phyloP scores from a whole-genome alignment of 2,888 invertebrate genomes.

The Ischnura elegans region DNA sequence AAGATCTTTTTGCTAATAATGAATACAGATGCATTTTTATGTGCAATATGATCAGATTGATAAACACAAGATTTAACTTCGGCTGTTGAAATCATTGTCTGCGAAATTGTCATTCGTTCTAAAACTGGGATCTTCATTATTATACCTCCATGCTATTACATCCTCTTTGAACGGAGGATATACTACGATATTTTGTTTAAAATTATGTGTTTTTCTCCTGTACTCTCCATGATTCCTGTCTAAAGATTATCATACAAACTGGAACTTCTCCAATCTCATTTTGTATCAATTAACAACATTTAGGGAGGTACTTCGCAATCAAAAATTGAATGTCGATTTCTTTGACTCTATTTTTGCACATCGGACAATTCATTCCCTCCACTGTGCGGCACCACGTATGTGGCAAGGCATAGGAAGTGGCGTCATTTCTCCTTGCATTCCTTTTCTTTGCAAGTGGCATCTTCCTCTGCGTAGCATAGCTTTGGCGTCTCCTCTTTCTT shows the following conservation, averaged over 20 bases:
- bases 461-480: not conserved
- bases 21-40: no score
- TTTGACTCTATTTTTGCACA: not conserved
- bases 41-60: no score
- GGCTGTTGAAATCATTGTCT: no score
- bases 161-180: no score
- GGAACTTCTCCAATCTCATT: not conserved
- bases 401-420: not conserved
- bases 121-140: no score
- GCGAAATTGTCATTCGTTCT: no score
- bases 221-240: no score
- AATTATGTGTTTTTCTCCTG: no score
- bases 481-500: not conserved
- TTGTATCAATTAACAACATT: not conserved
- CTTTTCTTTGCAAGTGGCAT: not conserved
- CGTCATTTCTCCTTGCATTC: not conserved
- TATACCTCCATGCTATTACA: no score
- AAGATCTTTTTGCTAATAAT: no score
- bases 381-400: not conserved
- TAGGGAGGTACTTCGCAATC: not conserved
- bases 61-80: no score
- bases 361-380: not conserved
- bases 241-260: not conserved
- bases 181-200: no score
- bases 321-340: not conserved